Conservation (phyloP, 1,140 invertebrate genomes). For the Thereuonema tuberculata region DNA sequence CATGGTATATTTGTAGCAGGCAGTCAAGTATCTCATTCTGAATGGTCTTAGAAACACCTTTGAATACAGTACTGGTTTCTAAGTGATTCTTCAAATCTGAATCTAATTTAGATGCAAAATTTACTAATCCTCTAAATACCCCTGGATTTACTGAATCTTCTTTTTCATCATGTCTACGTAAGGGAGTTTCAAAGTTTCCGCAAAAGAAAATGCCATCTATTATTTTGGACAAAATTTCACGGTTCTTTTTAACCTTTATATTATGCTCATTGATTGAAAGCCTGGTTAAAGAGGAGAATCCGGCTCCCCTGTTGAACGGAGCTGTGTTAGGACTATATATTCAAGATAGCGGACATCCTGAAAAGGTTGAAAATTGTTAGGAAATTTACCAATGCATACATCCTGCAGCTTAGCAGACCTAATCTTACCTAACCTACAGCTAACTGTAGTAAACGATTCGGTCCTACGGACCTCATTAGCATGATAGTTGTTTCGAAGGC, state of each 20-base stretch:
- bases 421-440: too few relatives aligned
- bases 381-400: too few relatives aligned
- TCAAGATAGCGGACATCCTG: too few relatives aligned
- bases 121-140: slow-evolving; percentile 9
- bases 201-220: background rate
- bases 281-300: too few relatives aligned
- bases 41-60: slow-evolving; percentile 16
- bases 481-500: too few relatives aligned
- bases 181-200: background rate
- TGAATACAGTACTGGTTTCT: slow-evolving; percentile 7
- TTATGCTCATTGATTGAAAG: too few relatives aligned
- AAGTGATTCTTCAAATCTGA: slow-evolving; percentile 11
- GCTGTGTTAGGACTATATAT: too few relatives aligned
- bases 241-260: background rate
- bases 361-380: too few relatives aligned
- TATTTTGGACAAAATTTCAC: background rate
- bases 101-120: slow-evolving; percentile 13
- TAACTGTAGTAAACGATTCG: too few relatives aligned
- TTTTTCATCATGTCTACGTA: slow-evolving; percentile 3
- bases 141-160: slow-evolving; percentile 7
- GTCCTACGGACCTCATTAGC: too few relatives aligned
- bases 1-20: slow-evolving; percentile 6
- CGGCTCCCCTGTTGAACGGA: too few relatives aligned
- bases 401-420: too few relatives aligned
- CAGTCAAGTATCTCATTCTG: slow-evolving; percentile 16